Evolutionary conservation across 1,140 invertebrate genomes (phyloP).

Genomic region (Drosophila saltans): DNA sequence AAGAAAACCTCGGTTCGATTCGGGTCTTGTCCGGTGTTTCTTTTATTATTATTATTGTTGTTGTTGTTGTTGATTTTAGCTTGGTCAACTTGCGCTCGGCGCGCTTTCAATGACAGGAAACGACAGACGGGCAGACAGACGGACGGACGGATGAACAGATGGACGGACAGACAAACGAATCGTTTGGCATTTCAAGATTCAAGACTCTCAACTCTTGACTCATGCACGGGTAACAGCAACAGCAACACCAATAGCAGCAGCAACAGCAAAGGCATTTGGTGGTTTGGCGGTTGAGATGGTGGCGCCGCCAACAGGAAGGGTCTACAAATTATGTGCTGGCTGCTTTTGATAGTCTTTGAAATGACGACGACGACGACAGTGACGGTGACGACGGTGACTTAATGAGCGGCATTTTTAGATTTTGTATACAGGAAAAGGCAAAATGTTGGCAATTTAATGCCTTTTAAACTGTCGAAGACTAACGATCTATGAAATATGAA

Average conservation of each 20-base stretch:
- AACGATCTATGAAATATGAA: conserved; percentile 8
- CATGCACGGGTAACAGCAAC: conserved; percentile 6
- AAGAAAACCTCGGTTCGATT: conserved; percentile 7
- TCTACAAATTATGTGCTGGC: conserved; percentile 33
- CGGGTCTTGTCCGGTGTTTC: background rate
- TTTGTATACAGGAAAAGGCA: conserved; percentile 13
- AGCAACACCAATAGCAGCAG: conserved; percentile 4
- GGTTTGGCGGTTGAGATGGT: conserved; percentile 6
- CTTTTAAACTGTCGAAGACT: conserved; percentile 9
- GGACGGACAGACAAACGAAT: background rate
- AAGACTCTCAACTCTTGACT: conserved; percentile 34
- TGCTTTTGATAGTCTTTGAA: conserved; percentile 16
- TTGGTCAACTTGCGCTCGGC: conserved; percentile 52
- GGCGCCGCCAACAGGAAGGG: conserved; percentile 58
- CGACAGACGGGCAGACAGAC: conserved; percentile 2
- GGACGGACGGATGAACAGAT: background rate
- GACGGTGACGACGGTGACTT: conserved; percentile 4
- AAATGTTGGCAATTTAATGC: conserved; percentile 11
- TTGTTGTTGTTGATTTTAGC: conserved; percentile 40
- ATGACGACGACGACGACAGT: background rate
- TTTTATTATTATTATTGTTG: conserved; percentile 17
- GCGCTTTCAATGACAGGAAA: conserved; percentile 70
- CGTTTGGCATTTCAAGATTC: conserved; percentile 67
- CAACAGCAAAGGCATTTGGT: conserved; percentile 20
- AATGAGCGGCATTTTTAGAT: conserved; percentile 21